These are phyloP conservation scores for Drosophila yakuba DNA, from an alignment of 1,140 invertebrate species.

Conservation along the genomic window DNA sequence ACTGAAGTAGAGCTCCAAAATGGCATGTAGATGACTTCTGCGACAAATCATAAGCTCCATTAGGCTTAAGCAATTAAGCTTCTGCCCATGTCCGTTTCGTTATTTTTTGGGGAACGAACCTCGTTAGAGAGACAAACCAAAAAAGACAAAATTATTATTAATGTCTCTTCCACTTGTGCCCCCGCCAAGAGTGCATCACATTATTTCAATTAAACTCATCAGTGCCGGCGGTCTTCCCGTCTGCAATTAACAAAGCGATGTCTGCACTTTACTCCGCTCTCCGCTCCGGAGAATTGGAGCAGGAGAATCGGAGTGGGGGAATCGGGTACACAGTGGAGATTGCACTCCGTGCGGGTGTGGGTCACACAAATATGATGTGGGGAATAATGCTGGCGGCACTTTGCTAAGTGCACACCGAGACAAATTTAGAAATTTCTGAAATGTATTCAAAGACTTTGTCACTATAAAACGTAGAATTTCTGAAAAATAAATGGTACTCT, in stretches of 20 bases:
- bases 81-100: constrained; percentile 17
- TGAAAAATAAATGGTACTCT: background rate
- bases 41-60: constrained; percentile 74
- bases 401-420: constrained; percentile 51
- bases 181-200: constrained; percentile 59
- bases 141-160: constrained; percentile 71
- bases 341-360: constrained; percentile 49
- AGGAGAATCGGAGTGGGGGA: background rate
- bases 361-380: constrained; percentile 69
- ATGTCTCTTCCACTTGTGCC: constrained; percentile 55
- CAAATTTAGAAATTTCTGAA: background rate
- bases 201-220: constrained; percentile 83
- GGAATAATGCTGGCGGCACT: constrained; percentile 73
- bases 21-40: constrained; percentile 9
- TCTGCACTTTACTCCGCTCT: constrained; percentile 69
- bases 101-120: constrained; percentile 48
- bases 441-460: background rate
- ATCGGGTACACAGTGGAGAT: background rate
- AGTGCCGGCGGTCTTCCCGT: constrained; percentile 62
- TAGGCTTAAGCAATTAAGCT: constrained; percentile 64
- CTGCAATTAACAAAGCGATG: constrained; percentile 68
- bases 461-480: too few species aligned
- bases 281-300: constrained; percentile 1
- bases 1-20: constrained; percentile 2
- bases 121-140: constrained; percentile 57